Base-by-base conservation (phyloP, 2,113 vertebrate species). In the Vireo altiloquus region DNA sequence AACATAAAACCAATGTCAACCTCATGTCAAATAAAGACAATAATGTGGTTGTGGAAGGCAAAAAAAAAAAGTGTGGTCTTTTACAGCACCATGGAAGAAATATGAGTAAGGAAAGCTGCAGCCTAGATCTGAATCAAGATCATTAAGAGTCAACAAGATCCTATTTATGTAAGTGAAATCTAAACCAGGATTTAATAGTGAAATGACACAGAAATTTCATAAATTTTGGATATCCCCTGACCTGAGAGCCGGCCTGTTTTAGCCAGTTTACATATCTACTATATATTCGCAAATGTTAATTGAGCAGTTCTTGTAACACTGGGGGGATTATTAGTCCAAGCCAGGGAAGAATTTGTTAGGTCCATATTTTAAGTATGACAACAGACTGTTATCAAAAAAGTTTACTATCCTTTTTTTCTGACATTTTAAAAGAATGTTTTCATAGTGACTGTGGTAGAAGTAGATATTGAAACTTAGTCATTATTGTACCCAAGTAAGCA, bases 31-130 rank as follows among this genome's bases (percentile, higher is more conserved):
- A 61, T 42, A 49, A 74, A 52, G 21, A 33, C 13, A 63, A 22
- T 54, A 46, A 49, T 40, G 17, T 44, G 13, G 11, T 75, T 81
- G 15, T 44, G 14, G n/a, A 59, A 88, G 27, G 47, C n/a, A n/a
- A 6, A 54, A 53, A 64, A 65, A 24, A 65, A 35, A 8, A 0
- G 3, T 22, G 7, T n/a, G 1, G 0, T 0, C 19, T 89, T 72
- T 72, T 31, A 59, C 5, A 76, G 3, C 13, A 53, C 9, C 3
- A 0, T 31, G 24, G 59, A 90, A 65, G 33, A 80, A 71, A 86
- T 3, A 4, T 8, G n/a, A 87, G 42, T 56, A 86, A 75, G 7
- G 22, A 35, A 77, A 71, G 6, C 27, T 80, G 7, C 17, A 64
- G 30, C 50, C 37, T 61, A 61, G 65, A 46, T 44, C 39, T 89